Evolutionary conservation across 30 jellyfish, hydroid and myxozoan species (phyloP).

Genomic region (Chrysaora quinquecirrha): DNA sequence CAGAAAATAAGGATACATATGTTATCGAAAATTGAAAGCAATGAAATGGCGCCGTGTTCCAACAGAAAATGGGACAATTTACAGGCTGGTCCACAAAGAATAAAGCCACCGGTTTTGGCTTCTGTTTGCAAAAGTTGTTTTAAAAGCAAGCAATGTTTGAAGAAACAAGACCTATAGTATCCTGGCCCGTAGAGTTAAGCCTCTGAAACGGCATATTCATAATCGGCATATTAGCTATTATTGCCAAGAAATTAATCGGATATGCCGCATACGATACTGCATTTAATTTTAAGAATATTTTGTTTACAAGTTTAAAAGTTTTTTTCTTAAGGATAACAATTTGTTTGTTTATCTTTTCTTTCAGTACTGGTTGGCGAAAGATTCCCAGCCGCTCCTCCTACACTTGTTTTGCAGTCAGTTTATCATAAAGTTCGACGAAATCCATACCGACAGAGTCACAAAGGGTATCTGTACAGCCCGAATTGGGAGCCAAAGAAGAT

Average conservation of each 20-base stretch:
- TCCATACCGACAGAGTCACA: constrained; percentile 54
- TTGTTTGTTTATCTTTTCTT: background rate
- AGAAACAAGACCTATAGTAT: background rate
- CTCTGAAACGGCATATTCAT: background rate
- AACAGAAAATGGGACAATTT: too few relatives aligned
- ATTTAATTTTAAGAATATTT: too few relatives aligned
- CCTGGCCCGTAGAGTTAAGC: background rate
- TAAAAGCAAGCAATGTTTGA: too few relatives aligned
- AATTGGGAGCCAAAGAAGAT: constrained; percentile 50
- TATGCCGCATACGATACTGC: background rate
- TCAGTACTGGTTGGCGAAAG: constrained; percentile 36
- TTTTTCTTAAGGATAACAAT: too few relatives aligned
- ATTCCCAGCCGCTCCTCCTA: constrained; percentile 59
- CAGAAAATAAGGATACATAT: too few relatives aligned
- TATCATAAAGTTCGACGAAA: constrained; percentile 39
- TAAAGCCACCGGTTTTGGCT: too few relatives aligned
- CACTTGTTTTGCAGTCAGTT: constrained; percentile 52
- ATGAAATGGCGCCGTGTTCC: too few relatives aligned
- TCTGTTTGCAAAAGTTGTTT: too few relatives aligned
- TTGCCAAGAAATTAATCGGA: background rate
- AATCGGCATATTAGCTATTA: background rate
- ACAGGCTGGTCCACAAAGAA: too few relatives aligned
- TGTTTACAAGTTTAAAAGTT: too few relatives aligned
- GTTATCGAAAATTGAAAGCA: too few relatives aligned
- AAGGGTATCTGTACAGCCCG: constrained; percentile 74